Evolutionary conservation across 1,140 invertebrate species (phyloP).

Genomic region (Onthophagus taurus): DNA sequence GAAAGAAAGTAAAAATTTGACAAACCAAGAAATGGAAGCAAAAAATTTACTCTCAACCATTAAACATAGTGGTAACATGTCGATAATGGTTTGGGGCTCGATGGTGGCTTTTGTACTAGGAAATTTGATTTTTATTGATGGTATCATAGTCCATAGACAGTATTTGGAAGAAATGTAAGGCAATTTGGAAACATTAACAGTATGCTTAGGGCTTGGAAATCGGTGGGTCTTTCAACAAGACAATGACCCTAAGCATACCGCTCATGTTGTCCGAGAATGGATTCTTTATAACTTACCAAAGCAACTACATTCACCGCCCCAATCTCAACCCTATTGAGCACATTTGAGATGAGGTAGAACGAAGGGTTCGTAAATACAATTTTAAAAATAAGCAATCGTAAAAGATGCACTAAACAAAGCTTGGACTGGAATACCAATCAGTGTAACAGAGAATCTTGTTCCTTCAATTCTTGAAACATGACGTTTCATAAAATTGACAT

Average conservation of each 20-base stretch:
- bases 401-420: background rate
- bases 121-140: slow-evolving; percentile 27
- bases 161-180: too few species aligned
- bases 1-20: too few species aligned
- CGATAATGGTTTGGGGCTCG: too few species aligned
- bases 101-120: slow-evolving; percentile 28
- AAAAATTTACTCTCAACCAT: too few species aligned
- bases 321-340: slow-evolving; percentile 9
- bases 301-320: slow-evolving; percentile 2
- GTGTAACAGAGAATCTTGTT: background rate
- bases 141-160: slow-evolving; percentile 27
- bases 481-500: too few species aligned
- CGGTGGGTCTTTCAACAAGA: slow-evolving; percentile 28
- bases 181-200: slow-evolving; percentile 12
- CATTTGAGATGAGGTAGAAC: background rate
- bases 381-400: too few species aligned
- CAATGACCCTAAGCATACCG: slow-evolving; percentile 8
- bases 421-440: background rate
- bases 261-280: slow-evolving; percentile 1
- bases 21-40: too few species aligned
- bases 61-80: too few species aligned
- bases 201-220: slow-evolving; percentile 10
- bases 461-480: background rate
- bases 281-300: background rate
- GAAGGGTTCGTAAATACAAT: background rate